Evolutionary conservation across 2,888 invertebrate species (phyloP).

Genomic region (Pandemis corylana): DNA sequence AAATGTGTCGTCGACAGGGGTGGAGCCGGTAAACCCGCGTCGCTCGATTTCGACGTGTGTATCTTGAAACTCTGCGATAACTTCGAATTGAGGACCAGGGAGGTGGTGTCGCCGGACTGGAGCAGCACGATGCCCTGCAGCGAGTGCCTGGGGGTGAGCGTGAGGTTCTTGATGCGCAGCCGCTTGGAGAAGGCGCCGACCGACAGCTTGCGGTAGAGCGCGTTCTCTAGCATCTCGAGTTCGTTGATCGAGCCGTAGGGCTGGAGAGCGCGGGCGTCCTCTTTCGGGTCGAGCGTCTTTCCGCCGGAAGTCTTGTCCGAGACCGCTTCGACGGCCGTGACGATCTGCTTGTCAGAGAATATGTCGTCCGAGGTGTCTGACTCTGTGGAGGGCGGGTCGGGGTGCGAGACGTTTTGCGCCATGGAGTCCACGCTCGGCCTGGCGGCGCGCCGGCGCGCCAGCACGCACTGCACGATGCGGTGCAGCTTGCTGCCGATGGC

Average conservation of each 20-base stretch:
- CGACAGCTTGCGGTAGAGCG: constrained; percentile 58
- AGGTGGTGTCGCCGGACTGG: constrained; percentile 67
- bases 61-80: constrained; percentile 54
- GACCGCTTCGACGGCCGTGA: constrained; percentile 57
- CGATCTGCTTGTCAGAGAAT: constrained; percentile 60
- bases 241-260: constrained; percentile 53
- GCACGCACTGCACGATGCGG: constrained; percentile 59
- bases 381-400: constrained; percentile 50
- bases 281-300: not conserved
- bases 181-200: constrained; percentile 64
- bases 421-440: not conserved
- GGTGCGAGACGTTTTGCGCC: constrained; percentile 47
- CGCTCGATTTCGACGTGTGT: constrained; percentile 46
- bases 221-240: constrained; percentile 59
- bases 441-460: constrained; percentile 33
- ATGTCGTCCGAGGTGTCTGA: constrained; percentile 60
- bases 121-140: constrained; percentile 61
- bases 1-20: constrained; percentile 55
- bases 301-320: constrained; percentile 5
- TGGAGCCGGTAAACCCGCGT: constrained; percentile 54
- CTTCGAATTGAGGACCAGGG: constrained; percentile 61
- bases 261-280: constrained; percentile 25
- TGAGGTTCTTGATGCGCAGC: constrained; percentile 64
- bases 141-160: constrained; percentile 69
- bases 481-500: constrained; percentile 62